Base-by-base conservation (phyloP, 1,140 invertebrate species). In the Papilio glaucus region DNA sequence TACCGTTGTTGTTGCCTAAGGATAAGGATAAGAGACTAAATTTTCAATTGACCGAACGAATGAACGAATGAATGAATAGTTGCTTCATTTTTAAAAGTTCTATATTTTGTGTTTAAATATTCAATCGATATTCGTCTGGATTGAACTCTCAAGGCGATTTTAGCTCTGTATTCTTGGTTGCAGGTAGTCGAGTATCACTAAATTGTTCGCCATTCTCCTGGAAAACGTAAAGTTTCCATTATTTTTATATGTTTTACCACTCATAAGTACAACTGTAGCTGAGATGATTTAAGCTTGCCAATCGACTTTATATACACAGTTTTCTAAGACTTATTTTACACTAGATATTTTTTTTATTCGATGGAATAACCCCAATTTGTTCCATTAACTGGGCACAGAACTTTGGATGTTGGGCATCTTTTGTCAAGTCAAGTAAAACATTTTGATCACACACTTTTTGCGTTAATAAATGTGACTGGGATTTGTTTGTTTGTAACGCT, bases 51-150 rank as follows among this genome's bases (percentile, higher is more conserved):
- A n/a, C n/a, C n/a, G n/a, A n/a, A n/a, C n/a, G n/a, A n/a, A n/a
- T n/a, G n/a, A n/a, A n/a, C n/a, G 38, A 39, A 39, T 41, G 12
- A 4, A 41, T 13, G 4, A 12, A 41, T 13, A 41, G 10, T 13
- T 13, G 10, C 13, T 41, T 13, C 39, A 4, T 13, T 41, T 33
- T 41, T 41, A 21, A 49, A 49, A 49, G 45, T 8, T 15, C 45
- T 49, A 21, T 49, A 49, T 49, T 49, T 49, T 18, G 18, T 49
- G 7, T 49, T 49, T 49, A 49, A 49, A 49, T 49, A 49, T 49
- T 49, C 15, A 49, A 49, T 49, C 45, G 45, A 49, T 49, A 49
- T 21, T 15, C 18, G 18, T 18, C 18, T 18, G 18, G 45, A 21
- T 18, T 9, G 45, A 49, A 49, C 7, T 49, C 45, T 49, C 45